A percentile compares a stretch with the other conserved stretches of the same genome.
Evolutionary conservation across 1,140 invertebrate genomes (phyloP).

Genomic region (Phortica variegata): DNA sequence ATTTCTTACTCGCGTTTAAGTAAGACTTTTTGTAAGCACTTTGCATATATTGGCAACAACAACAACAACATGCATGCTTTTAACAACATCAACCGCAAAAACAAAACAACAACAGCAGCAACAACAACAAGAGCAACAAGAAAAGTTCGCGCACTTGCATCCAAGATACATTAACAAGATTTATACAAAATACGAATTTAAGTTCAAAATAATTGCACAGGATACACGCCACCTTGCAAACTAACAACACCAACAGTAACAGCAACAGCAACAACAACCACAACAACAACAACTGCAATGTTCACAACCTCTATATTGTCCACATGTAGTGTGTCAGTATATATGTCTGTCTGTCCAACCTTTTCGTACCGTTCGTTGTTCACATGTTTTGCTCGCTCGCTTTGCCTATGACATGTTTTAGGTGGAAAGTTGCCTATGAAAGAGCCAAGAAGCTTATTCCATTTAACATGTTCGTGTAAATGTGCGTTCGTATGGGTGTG

Average conservation of each 20-base stretch:
- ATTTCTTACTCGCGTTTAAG: too few species aligned
- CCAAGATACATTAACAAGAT: slow-evolving; percentile 50
- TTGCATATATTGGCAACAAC: neutral
- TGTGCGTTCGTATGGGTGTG: too few species aligned
- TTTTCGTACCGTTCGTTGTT: slow-evolving; percentile 8
- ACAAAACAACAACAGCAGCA: neutral
- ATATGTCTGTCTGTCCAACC: too few species aligned
- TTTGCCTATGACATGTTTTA: slow-evolving; percentile 39
- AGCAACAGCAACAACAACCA: slow-evolving; percentile 30
- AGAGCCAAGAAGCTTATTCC: too few species aligned
- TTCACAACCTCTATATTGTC: too few species aligned
- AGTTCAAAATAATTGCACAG: slow-evolving; percentile 55
- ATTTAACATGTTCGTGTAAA: too few species aligned
- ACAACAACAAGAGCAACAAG: slow-evolving; percentile 4
- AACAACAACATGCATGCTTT: slow-evolving; percentile 10
- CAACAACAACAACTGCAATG: slow-evolving; percentile 46
- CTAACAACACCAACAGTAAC: slow-evolving; percentile 28
- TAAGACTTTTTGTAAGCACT: too few species aligned
- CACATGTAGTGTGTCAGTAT: too few species aligned
- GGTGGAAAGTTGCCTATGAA: slow-evolving; percentile 43
- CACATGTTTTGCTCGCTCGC: neutral
- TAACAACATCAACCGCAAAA: neutral
- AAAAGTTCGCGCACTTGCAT: slow-evolving; percentile 5
- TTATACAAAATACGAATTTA: slow-evolving; percentile 56
- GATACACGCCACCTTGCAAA: slow-evolving; percentile 28